Conservation (phyloP, 1,140 invertebrate genomes). For the Pomacea maculata region DNA sequence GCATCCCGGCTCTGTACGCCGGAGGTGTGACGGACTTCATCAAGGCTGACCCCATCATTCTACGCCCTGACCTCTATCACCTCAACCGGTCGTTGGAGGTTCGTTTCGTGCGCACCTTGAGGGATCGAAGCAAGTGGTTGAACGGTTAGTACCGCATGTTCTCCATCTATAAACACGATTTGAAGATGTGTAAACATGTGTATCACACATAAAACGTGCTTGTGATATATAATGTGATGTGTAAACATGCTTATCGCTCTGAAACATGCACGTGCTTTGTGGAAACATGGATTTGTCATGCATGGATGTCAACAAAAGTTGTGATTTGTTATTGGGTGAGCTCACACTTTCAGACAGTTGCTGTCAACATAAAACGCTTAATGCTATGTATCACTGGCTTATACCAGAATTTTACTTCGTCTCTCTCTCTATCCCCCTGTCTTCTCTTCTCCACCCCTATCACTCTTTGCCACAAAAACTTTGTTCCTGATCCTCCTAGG, state of each 20-base stretch:
- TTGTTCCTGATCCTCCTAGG: too few relatives aligned
- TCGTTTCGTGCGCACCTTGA: slow-evolving; percentile 31
- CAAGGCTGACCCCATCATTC: slow-evolving; percentile 41
- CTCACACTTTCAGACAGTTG: too few relatives aligned
- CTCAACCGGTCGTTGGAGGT: slow-evolving; percentile 22
- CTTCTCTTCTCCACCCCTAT: background rate
- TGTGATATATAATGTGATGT: too few relatives aligned
- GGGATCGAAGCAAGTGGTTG: slow-evolving; percentile 36
- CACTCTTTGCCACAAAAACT: too few relatives aligned
- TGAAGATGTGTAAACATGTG: background rate
- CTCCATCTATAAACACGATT: background rate
- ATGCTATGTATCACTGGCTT: too few relatives aligned
- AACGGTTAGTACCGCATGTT: slow-evolving; percentile 35
- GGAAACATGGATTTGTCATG: too few relatives aligned
- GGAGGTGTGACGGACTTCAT: slow-evolving; percentile 38
- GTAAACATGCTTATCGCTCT: too few relatives aligned
- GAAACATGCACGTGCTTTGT: too few relatives aligned
- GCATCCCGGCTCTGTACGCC: slow-evolving; percentile 40
- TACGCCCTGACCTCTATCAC: slow-evolving; percentile 28
- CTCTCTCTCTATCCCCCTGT: slow-evolving; percentile 3
- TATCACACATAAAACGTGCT: too few relatives aligned
- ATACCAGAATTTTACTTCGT: background rate
- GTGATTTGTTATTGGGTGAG: too few relatives aligned
- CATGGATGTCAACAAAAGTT: too few relatives aligned
- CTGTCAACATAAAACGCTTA: too few relatives aligned